Percentiles rank a stretch among this genome's conserved stretches.
Evolutionary conservation across 2,113 vertebrate species (phyloP).

Genomic region (Melanerpes formicivorus): DNA sequence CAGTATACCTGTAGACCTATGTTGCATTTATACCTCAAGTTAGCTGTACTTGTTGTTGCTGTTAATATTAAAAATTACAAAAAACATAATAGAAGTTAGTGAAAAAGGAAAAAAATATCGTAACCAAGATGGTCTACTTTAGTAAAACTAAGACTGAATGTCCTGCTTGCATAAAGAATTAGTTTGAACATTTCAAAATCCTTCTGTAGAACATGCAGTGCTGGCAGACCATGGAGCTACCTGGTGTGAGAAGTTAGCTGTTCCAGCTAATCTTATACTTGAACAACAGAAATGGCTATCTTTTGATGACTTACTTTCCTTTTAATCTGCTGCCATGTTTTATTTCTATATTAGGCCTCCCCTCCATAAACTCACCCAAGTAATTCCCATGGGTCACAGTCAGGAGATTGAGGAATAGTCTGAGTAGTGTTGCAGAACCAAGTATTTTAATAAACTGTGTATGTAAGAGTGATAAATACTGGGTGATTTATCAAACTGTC

Average conservation of each 20-base stretch:
- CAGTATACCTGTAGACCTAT: not conserved
- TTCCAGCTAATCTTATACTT: not conserved
- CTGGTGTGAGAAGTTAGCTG: fast-evolving
- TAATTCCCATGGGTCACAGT: not conserved
- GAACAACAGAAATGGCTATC: not conserved
- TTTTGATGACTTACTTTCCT: not conserved
- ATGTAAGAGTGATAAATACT: not conserved
- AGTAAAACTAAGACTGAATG: not conserved
- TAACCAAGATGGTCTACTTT: not conserved
- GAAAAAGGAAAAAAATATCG: not conserved
- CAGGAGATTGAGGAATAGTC: not conserved
- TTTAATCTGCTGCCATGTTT: not conserved
- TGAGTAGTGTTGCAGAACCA: not conserved
- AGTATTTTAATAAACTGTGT: not conserved
- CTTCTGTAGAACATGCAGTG: not conserved
- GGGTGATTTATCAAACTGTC: not conserved
- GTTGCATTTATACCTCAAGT: not conserved
- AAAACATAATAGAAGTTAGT: not conserved
- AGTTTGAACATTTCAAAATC: not conserved
- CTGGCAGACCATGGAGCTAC: not conserved
- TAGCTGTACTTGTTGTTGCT: not conserved
- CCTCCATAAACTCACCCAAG: not conserved
- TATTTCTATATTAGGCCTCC: not conserved
- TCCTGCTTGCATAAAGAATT: not conserved
- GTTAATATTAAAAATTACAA: not conserved